Percentiles rank a stretch among this genome's conserved stretches.
Conservation (phyloP, 2,797 vertebrate species). For the Eulemur coronatus region DNA sequence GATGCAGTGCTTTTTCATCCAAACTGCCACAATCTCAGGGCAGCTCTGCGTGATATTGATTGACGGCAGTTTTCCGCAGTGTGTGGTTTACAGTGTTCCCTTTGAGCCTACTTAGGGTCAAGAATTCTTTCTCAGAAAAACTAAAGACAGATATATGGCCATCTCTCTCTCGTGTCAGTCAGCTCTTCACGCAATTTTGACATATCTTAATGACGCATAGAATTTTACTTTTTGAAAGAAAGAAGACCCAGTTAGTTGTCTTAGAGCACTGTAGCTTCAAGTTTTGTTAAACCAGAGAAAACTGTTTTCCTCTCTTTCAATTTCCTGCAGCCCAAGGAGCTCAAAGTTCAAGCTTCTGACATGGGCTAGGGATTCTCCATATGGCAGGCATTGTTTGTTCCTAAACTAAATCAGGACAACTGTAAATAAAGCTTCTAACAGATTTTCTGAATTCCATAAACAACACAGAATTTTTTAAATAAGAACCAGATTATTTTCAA, state of each 20-base stretch:
- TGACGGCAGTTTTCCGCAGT: neutral
- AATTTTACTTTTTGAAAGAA: neutral
- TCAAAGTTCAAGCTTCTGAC: neutral
- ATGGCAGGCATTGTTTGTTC: neutral
- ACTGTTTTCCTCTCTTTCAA: neutral
- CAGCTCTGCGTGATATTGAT: neutral
- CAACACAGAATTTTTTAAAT: neutral
- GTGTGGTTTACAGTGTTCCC: neutral
- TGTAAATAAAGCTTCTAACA: neutral
- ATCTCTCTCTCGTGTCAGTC: neutral
- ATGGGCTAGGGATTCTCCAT: neutral
- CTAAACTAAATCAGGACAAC: neutral
- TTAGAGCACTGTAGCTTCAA: neutral
- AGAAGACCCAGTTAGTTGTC: neutral
- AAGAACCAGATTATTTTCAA: neutral
- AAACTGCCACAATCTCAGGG: neutral
- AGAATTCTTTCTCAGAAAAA: neutral
- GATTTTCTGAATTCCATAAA: neutral
- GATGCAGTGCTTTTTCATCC: neutral
- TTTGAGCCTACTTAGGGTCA: neutral
- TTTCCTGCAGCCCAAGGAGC: neutral
- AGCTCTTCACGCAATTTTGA: neutral
- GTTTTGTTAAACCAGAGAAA: neutral
- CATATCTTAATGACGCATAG: neutral
- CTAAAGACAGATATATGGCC: neutral